Evolutionary conservation across 2,797 vertebrate species (phyloP).

Genomic region (Darevskia mixta): DNA sequence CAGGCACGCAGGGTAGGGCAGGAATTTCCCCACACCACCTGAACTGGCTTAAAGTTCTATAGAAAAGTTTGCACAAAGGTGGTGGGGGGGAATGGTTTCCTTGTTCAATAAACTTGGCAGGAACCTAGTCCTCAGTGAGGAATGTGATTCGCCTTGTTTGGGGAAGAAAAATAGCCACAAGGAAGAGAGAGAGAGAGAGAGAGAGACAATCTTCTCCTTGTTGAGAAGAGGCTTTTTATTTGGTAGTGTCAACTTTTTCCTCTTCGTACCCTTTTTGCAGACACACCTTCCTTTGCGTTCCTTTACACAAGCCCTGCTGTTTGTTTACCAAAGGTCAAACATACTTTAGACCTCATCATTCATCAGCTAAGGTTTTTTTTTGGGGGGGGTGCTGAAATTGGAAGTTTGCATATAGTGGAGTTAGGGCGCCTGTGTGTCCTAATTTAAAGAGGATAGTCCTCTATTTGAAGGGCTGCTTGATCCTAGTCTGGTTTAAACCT

Average conservation of each 20-base stretch:
- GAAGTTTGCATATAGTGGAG: neutral
- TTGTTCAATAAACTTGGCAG: conserved; percentile 30
- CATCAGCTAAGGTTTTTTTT: neutral
- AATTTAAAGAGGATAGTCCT: no score
- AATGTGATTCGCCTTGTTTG: conserved; percentile 21
- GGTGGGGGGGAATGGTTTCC: neutral
- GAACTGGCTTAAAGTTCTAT: neutral
- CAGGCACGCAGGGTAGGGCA: neutral
- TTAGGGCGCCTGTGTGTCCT: no score
- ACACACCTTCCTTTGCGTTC: neutral
- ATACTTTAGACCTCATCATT: neutral
- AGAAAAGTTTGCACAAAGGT: neutral
- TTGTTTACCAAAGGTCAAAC: conserved; percentile 7
- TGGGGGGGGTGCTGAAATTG: neutral
- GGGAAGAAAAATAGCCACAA: neutral
- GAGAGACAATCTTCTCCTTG: conserved; percentile 12
- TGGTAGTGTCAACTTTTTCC: conserved; percentile 1
- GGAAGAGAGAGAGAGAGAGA: neutral
- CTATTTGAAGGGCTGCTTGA: no score
- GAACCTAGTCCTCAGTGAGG: conserved; percentile 20
- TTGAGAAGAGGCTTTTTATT: neutral
- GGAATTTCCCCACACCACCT: conserved; percentile 1
- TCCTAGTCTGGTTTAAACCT: no score
- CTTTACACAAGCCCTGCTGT: neutral
- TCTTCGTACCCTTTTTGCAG: neutral